These are phyloP conservation scores for Lepeophtheirus nordmannii DNA, from an alignment of 2,888 invertebrate species.

Conservation along the genomic window DNA sequence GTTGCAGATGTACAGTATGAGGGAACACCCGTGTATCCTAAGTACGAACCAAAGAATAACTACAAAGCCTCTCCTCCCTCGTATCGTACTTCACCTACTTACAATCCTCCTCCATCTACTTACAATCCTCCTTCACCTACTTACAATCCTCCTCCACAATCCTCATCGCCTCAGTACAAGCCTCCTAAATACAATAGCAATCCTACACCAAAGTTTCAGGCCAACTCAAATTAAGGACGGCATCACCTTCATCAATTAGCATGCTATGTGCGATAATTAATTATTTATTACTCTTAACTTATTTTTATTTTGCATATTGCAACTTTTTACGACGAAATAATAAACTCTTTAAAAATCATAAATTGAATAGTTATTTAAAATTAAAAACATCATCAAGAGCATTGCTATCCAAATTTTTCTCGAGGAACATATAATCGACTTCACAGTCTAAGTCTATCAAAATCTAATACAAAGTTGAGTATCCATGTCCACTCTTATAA, in stretches of 20 bases:
- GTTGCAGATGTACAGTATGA: constrained; percentile 19
- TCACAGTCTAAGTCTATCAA: too few relatives aligned
- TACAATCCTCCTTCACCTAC: too few relatives aligned
- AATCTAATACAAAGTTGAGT: too few relatives aligned
- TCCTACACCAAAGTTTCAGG: background rate
- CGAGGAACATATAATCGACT: too few relatives aligned
- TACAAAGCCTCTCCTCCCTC: background rate
- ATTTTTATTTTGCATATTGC: background rate
- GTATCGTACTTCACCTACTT: too few relatives aligned
- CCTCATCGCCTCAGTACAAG: background rate
- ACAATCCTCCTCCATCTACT: too few relatives aligned
- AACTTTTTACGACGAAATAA: background rate
- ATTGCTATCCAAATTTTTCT: too few relatives aligned
- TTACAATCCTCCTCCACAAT: background rate
- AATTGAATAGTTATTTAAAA: too few relatives aligned
- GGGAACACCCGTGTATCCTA: constrained; percentile 4
- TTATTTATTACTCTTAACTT: background rate
- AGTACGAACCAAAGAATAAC: background rate
- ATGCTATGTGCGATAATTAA: background rate
- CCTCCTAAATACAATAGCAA: background rate
- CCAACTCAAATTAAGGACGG: background rate
- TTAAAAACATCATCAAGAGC: too few relatives aligned
- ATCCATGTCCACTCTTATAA: too few relatives aligned
- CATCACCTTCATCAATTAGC: background rate
- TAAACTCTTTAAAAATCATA: too few relatives aligned